Percentiles rank a stretch among this genome's conserved stretches.
phyloP scores from a whole-genome alignment of 2,888 invertebrate genomes.

The Ophion ellenae region DNA sequence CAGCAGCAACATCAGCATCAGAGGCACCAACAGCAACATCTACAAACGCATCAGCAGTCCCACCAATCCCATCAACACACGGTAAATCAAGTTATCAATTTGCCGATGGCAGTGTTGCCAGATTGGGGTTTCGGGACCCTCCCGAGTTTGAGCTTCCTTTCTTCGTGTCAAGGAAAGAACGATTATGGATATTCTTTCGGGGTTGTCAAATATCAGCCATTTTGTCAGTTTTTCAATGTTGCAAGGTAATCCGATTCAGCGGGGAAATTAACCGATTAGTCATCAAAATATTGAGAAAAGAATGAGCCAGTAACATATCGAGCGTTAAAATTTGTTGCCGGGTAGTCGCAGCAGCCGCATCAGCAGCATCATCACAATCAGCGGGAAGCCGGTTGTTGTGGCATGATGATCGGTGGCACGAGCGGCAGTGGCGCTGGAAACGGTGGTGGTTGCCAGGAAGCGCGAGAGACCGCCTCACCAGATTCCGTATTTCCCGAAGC shows the following conservation, averaged over 20 bases:
- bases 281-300: not conserved
- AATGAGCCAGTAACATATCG: too few species aligned
- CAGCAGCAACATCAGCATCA: conserved; percentile 75
- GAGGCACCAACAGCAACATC: conserved; percentile 65
- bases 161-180: not conserved
- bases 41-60: conserved; percentile 40
- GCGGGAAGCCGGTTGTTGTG: conserved; percentile 38
- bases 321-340: too few species aligned
- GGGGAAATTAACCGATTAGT: not conserved
- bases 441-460: conserved; percentile 56
- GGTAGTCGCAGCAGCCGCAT: conserved; percentile 37
- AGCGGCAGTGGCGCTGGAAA: conserved; percentile 14
- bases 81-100: conserved; percentile 18
- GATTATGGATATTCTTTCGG: not conserved
- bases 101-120: not conserved
- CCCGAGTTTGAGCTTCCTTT: not conserved
- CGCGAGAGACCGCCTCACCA: conserved; percentile 82
- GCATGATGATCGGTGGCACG: conserved; percentile 1
- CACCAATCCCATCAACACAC: conserved; percentile 41
- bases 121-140: too few species aligned
- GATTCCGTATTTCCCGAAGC: conserved; percentile 87
- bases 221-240: too few species aligned
- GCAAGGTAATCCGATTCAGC: too few species aligned
- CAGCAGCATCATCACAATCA: conserved; percentile 74
- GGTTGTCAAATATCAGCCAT: too few species aligned